A percentile compares a stretch with the other conserved stretches of the same genome.
phyloP scores from a whole-genome alignment of 2,113 vertebrate species.

The Dipodomys ordii region DNA sequence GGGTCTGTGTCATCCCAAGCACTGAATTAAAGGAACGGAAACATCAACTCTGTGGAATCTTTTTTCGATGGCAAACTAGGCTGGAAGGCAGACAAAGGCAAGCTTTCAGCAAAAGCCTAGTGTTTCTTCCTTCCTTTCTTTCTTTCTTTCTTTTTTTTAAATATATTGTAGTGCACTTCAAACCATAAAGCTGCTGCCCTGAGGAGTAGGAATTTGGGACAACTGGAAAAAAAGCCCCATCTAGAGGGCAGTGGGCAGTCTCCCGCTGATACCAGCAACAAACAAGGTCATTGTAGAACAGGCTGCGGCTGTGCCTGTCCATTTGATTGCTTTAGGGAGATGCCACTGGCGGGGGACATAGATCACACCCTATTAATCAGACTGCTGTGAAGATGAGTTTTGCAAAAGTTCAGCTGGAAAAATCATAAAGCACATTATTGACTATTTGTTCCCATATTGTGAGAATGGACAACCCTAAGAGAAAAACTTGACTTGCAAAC shows the following conservation, averaged over 20 bases:
- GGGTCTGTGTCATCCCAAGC: conserved; percentile 85
- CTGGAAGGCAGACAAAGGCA: conserved; percentile 83
- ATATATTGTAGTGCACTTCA: conserved; percentile 66
- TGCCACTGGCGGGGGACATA: background rate
- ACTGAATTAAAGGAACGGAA: conserved; percentile 88
- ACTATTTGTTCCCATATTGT: background rate
- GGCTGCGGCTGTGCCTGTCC: background rate
- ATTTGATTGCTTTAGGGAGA: conserved; percentile 42
- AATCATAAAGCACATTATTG: background rate
- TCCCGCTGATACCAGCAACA: background rate
- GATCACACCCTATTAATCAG: background rate
- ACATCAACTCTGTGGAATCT: conserved; percentile 88
- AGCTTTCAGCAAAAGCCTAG: conserved; percentile 85
- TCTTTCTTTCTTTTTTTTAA: conserved; percentile 53
- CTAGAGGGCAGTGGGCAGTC: conserved; percentile 44
- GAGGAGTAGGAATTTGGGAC: conserved; percentile 79
- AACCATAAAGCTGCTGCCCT: conserved; percentile 77
- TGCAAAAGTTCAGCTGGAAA: background rate
- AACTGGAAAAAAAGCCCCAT: conserved; percentile 17
- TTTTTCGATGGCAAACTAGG: conserved; percentile 86
- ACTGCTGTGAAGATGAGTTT: background rate
- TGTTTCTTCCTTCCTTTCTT: conserved; percentile 16
- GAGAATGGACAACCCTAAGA: background rate
- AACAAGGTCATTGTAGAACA: background rate
- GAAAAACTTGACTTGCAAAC: background rate